phyloP scores from a whole-genome alignment of 2,113 vertebrate species.

The human region GRCh38 chr1:85949001-85949500 shows the following conservation, averaged over 20 bases:
- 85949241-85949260: background rate
- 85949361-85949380: background rate
- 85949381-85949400: background rate
- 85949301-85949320: background rate
- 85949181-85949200: background rate
- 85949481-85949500: background rate
- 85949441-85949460: background rate
- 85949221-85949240: background rate
- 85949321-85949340: background rate
- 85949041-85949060: background rate
- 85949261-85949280: background rate
- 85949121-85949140: background rate
- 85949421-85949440: background rate
- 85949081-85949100: background rate
- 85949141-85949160: background rate
- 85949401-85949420: background rate
- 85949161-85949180: background rate
- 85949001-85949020: background rate
- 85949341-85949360: background rate
- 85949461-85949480: background rate
- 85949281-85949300: background rate
- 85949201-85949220: background rate
- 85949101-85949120: background rate
- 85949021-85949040: background rate
- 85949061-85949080: background rate